These are phyloP conservation scores for Heliconius cydno DNA, from an alignment of 2,888 invertebrate species.

Conservation along the genomic window DNA sequence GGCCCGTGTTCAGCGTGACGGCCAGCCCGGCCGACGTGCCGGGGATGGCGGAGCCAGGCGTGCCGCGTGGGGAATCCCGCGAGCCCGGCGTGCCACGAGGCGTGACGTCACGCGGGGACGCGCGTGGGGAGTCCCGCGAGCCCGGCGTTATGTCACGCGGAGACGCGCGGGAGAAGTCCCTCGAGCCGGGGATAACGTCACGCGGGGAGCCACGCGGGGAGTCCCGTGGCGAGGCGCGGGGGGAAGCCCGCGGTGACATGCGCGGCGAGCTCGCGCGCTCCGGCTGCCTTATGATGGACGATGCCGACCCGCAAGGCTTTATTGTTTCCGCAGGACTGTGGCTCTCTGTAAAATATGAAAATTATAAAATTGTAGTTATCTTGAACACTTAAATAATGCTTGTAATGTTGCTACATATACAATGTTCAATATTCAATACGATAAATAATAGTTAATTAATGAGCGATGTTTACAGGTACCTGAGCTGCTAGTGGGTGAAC, in stretches of 20 bases:
- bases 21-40: constrained; percentile 85
- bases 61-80: constrained; percentile 66
- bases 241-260: constrained; percentile 74
- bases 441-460: neutral
- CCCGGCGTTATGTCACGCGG: constrained; percentile 56
- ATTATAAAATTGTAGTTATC: neutral
- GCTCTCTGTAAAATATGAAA: constrained; percentile 62
- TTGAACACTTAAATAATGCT: neutral
- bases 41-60: constrained; percentile 70
- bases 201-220: constrained; percentile 54
- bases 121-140: constrained; percentile 63
- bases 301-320: constrained; percentile 84
- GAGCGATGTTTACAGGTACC: constrained; percentile 61
- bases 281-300: constrained; percentile 76
- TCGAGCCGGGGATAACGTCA: constrained; percentile 59
- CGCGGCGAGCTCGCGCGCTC: constrained; percentile 70
- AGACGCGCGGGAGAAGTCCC: constrained; percentile 59
- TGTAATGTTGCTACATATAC: neutral
- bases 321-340: constrained; percentile 91
- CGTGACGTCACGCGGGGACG: constrained; percentile 52
- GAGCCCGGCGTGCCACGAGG: constrained; percentile 60
- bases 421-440: neutral
- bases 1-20: constrained; percentile 81
- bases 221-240: constrained; percentile 68
- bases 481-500: constrained; percentile 94